Percentiles rank a stretch among this genome's conserved stretches.
These are phyloP conservation scores for Orchesella cincta DNA, from an alignment of 1,140 invertebrate genomes.

Conservation along the genomic window DNA sequence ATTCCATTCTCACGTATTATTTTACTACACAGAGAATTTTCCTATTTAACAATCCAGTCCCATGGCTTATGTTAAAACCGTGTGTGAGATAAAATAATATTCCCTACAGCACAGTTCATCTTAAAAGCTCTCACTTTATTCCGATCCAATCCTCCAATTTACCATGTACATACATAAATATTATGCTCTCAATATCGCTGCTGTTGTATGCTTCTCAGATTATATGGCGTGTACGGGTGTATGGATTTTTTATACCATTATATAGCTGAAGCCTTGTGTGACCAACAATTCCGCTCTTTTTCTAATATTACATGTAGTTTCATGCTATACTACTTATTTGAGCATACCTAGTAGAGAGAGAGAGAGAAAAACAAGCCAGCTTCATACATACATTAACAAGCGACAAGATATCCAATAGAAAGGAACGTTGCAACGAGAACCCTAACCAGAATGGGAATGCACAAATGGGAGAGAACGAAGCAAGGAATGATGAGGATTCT, in stretches of 20 bases:
- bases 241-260: too few relatives aligned
- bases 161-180: too few relatives aligned
- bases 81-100: slow-evolving; percentile 17
- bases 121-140: slow-evolving; percentile 12
- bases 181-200: too few relatives aligned
- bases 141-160: background rate
- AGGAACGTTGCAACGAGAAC: slow-evolving; percentile 2
- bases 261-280: too few relatives aligned
- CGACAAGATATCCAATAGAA: slow-evolving; percentile 10
- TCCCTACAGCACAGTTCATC: slow-evolving; percentile 6
- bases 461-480: slow-evolving; percentile 20
- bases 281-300: too few relatives aligned
- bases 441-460: background rate
- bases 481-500: slow-evolving; percentile 12
- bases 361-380: background rate
- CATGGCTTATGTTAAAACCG: background rate
- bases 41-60: background rate
- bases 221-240: too few relatives aligned
- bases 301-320: too few relatives aligned
- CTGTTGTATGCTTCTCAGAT: too few relatives aligned
- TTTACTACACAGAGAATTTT: background rate
- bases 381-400: background rate
- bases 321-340: too few relatives aligned
- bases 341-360: background rate
- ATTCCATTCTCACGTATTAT: slow-evolving; percentile 17